Evolutionary conservation across 2,888 invertebrate species (phyloP).

Genomic region (Scaeva pyrastri): DNA sequence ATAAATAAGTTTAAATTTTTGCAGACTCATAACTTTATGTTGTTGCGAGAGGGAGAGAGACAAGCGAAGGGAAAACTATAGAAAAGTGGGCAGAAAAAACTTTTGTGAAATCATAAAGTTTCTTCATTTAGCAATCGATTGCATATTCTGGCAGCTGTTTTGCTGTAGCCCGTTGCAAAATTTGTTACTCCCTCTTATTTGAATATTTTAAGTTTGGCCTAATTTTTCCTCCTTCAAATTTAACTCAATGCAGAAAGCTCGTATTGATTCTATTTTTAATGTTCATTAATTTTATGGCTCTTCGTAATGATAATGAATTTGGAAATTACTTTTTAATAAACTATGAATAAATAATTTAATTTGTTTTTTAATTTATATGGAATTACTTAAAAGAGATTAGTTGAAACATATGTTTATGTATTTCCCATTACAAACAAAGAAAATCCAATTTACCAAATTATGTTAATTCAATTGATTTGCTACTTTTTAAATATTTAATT

Average conservation of each 20-base stretch:
- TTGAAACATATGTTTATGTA: too few relatives aligned
- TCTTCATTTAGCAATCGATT: slow-evolving; percentile 54
- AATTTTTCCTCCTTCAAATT: slow-evolving; percentile 14
- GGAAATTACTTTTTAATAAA: slow-evolving; percentile 30
- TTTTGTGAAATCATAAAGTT: slow-evolving; percentile 47
- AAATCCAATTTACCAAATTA: slow-evolving; percentile 16
- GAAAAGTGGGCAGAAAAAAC: slow-evolving; percentile 3
- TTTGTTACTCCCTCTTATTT: slow-evolving; percentile 10
- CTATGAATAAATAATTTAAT: slow-evolving; percentile 28
- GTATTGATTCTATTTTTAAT: slow-evolving; percentile 20
- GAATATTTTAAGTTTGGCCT: slow-evolving; percentile 15
- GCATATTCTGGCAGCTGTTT: slow-evolving; percentile 53
- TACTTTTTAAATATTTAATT: not conserved
- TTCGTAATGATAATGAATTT: slow-evolving; percentile 16
- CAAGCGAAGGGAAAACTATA: not conserved
- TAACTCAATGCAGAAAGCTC: slow-evolving; percentile 9
- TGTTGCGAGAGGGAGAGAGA: slow-evolving; percentile 12
- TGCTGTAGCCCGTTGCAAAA: slow-evolving; percentile 28
- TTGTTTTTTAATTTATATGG: not conserved
- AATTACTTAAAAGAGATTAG: too few relatives aligned
- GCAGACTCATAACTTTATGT: slow-evolving; percentile 20
- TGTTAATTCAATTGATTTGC: not conserved
- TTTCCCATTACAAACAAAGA: slow-evolving; percentile 12
- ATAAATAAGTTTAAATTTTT: slow-evolving; percentile 25
- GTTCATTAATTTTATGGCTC: slow-evolving; percentile 7